These are phyloP conservation scores for Drosophila kokeensis DNA, from an alignment of 2,888 invertebrate species.

Conservation along the genomic window DNA sequence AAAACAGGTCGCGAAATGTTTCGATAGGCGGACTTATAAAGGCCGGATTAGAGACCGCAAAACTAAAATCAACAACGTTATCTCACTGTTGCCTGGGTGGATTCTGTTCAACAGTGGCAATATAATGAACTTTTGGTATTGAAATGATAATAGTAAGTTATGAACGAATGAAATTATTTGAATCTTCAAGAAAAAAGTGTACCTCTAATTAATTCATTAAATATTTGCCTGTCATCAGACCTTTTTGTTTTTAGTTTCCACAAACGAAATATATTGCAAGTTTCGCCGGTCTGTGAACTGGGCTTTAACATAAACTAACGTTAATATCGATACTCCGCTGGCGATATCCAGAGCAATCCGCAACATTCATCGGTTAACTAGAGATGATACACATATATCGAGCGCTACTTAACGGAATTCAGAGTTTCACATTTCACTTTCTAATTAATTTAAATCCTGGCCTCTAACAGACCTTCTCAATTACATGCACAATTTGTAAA, in stretches of 20 bases:
- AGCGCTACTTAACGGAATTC: neutral
- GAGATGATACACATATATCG: neutral
- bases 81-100: neutral
- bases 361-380: neutral
- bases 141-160: neutral
- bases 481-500: neutral
- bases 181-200: neutral
- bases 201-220: neutral
- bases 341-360: neutral
- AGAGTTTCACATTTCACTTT: neutral
- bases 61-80: neutral
- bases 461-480: neutral
- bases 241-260: neutral
- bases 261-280: neutral
- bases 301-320: neutral
- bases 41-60: neutral
- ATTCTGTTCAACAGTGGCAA: neutral
- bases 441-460: neutral
- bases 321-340: neutral
- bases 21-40: neutral
- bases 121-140: neutral
- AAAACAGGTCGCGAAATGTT: neutral
- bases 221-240: neutral
- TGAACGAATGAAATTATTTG: neutral
- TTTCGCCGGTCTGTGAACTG: neutral